phyloP scores from a whole-genome alignment of 1,140 invertebrate genomes.

The Bathynomus jamesi region DNA sequence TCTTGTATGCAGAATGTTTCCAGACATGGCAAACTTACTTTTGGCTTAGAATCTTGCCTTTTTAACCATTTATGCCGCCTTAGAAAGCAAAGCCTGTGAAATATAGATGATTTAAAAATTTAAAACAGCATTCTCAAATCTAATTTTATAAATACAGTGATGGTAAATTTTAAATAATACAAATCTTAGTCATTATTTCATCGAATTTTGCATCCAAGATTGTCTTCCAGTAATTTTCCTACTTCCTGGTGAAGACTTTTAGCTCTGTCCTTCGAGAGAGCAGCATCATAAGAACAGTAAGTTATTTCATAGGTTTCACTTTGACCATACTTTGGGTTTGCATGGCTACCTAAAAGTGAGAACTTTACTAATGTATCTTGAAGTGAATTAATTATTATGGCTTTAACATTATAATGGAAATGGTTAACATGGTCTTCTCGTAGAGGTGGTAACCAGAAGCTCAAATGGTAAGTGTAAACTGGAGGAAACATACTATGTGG shows the following conservation, averaged over 20 bases:
- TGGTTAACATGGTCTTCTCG: neutral
- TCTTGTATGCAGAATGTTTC: too few species aligned
- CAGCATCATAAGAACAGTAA: slow-evolving; percentile 11
- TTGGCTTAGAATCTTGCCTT: too few species aligned
- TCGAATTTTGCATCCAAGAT: slow-evolving; percentile 10
- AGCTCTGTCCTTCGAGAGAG: slow-evolving; percentile 18
- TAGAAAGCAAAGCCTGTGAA: too few species aligned
- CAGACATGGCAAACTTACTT: too few species aligned
- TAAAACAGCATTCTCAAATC: too few species aligned
- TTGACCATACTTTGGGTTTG: neutral
- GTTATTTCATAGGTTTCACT: slow-evolving; percentile 22
- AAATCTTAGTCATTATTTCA: too few species aligned
- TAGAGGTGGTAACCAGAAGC: slow-evolving; percentile 22
- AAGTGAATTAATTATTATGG: slow-evolving; percentile 18
- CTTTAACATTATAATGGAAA: neutral
- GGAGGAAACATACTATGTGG: slow-evolving; percentile 20
- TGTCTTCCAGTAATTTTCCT: slow-evolving; percentile 7
- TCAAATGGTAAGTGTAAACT: slow-evolving; percentile 29
- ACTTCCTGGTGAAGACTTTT: slow-evolving; percentile 12
- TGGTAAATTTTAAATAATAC: too few species aligned
- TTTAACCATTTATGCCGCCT: too few species aligned
- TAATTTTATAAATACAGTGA: too few species aligned
- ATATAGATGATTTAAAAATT: too few species aligned
- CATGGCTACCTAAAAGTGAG: slow-evolving; percentile 7
- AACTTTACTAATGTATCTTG: slow-evolving; percentile 1